Base-by-base conservation (phyloP, 2,888 invertebrate genomes). In the Hydroisotoma schaefferi region DNA sequence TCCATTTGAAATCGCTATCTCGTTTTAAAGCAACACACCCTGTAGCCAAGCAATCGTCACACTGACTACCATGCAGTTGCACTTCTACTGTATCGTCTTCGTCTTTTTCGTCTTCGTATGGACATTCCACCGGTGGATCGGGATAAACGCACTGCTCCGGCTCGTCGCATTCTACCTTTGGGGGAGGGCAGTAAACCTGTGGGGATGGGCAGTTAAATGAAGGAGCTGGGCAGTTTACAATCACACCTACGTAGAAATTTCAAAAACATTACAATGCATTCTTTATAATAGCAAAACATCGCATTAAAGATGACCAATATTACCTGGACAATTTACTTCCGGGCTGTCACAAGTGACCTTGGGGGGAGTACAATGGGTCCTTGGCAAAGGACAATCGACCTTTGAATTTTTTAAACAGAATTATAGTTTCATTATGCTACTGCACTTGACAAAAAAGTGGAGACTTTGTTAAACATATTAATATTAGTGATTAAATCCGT, bases 1-100 rank as follows among this genome's bases (percentile, higher is more conserved):
- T 60, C 61, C 61, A 65, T 29, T 61, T 55, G 44, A 61, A 61
- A 5, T 56, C 28, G 25, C 55, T 61, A 10, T 47, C 15, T 15
- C 53, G 51, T 23, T 53, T 61, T 46, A 61, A 52, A 27, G 53
- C 18, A 25, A 65, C 43, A 29, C 64, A 65, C 2, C 64, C 64
- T 23, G 49, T 53, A 2, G 52, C 23, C 26, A 53, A 52, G 55
- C 6, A 49, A 59, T 46, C 29, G 40, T 49, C 29, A 25, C n/a
- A 46, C 4, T 46, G 23, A n/a, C n/a, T n/a, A n/a, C n/a, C n/a
- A n/a, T n/a, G 57, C 53, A 10, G 61, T 57, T 2, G 60, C 46
- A 15, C n/a, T n/a, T n/a, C n/a, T 28, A 5, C 12, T 18, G 8
- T 22, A 37, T 2, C 22, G 10, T 52, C 37, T 52, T 52, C 52